phyloP scores from a whole-genome alignment of 2,113 vertebrate species.

The Butastur rufipennis region DNA sequence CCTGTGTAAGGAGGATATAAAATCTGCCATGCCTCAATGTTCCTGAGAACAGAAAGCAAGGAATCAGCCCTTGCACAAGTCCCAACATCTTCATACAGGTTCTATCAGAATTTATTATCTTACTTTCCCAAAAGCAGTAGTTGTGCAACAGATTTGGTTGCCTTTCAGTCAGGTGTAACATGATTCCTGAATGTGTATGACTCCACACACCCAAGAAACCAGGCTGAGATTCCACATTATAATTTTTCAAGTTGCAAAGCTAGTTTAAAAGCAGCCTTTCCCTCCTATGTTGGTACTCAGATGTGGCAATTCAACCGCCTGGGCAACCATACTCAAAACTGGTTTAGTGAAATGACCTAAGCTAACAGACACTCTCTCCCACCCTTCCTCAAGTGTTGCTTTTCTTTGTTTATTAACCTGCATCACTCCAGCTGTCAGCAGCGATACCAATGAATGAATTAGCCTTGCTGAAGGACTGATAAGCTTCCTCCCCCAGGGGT shows the following conservation, averaged over 20 bases:
- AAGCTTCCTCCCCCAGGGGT: background rate
- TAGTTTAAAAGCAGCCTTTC: background rate
- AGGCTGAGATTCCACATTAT: background rate
- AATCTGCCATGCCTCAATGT: background rate
- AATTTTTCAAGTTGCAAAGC: conserved; percentile 38
- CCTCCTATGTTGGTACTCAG: background rate
- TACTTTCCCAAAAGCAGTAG: background rate
- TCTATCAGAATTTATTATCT: conserved; percentile 20
- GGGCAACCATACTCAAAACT: background rate
- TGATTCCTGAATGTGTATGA: conserved; percentile 27
- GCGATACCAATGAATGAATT: background rate
- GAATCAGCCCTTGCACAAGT: background rate
- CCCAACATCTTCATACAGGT: background rate
- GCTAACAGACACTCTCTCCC: background rate
- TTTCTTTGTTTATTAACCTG: conserved; percentile 20
- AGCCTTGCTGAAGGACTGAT: background rate
- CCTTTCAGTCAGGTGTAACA: background rate
- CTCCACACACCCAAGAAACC: conserved; percentile 39
- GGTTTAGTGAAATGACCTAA: conserved; percentile 24
- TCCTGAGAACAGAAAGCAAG: background rate
- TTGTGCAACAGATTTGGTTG: conserved; percentile 40
- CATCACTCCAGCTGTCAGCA: conserved; percentile 11
- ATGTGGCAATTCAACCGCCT: conserved; percentile 11
- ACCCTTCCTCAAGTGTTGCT: background rate
- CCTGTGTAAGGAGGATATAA: background rate